Conservation (phyloP, 2,888 invertebrate species). For the Athalia circularis region DNA sequence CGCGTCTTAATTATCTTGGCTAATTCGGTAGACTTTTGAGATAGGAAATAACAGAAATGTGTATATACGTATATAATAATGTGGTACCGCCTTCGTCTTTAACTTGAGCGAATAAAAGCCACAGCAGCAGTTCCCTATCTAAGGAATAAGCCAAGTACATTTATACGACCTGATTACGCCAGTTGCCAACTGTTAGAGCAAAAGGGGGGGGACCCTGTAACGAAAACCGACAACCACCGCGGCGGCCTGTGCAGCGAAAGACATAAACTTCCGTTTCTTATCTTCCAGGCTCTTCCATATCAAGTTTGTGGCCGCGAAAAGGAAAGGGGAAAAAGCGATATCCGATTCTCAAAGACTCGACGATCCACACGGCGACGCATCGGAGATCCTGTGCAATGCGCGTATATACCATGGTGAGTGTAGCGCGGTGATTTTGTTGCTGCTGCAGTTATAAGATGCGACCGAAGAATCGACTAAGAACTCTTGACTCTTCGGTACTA, state of each 20-base stretch:
- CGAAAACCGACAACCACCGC: constrained; percentile 6
- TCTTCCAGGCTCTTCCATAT: constrained; percentile 31
- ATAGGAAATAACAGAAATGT: constrained; percentile 56
- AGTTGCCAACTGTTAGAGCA: constrained; percentile 54
- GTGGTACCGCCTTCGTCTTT: constrained; percentile 40
- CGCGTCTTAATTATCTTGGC: constrained; percentile 61
- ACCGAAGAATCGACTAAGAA: constrained; percentile 30
- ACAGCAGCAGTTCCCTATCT: constrained; percentile 49
- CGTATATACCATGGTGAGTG: too few species aligned
- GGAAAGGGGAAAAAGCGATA: too few species aligned
- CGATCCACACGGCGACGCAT: too few species aligned
- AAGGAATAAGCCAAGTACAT: constrained; percentile 63
- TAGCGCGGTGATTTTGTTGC: neutral
- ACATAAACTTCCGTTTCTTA: constrained; percentile 41
- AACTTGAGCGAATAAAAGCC: neutral
- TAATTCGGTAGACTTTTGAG: constrained; percentile 59
- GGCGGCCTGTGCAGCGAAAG: neutral
- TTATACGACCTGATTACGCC: constrained; percentile 65
- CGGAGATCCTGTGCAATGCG: too few species aligned
- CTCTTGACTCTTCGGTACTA: neutral
- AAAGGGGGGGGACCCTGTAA: constrained; percentile 3
- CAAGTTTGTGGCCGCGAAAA: neutral
- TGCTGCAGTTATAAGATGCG: neutral
- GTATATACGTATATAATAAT: too few species aligned
- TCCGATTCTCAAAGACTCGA: constrained; percentile 4